Conservation (phyloP, 2,888 invertebrate genomes). For the Cataglyphis rosenhaueri region DNA sequence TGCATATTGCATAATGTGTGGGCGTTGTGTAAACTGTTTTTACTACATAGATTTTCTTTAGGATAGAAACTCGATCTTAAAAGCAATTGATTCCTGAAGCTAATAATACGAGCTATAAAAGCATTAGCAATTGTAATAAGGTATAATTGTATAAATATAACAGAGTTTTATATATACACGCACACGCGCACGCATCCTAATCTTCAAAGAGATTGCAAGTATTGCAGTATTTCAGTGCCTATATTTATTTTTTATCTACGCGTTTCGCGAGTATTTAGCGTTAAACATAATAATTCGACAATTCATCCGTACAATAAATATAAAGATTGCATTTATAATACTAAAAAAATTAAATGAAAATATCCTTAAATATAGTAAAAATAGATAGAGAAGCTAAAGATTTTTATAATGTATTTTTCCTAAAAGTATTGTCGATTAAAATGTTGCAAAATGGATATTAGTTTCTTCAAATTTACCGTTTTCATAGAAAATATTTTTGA, state of each 20-base stretch:
- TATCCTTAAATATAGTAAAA: neutral
- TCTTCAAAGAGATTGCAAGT: neutral
- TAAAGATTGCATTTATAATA: neutral
- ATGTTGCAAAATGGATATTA: neutral
- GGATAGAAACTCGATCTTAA: neutral
- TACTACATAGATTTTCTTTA: neutral
- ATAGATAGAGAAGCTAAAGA: neutral
- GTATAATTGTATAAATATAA: neutral
- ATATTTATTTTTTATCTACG: neutral
- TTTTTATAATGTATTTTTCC: slow-evolving; percentile 8
- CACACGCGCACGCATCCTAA: neutral
- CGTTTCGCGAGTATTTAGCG: neutral
- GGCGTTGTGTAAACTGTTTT: neutral
- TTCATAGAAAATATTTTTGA: neutral
- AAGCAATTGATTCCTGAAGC: neutral
- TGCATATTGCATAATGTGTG: neutral
- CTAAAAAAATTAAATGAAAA: neutral
- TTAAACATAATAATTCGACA: neutral
- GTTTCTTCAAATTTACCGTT: slow-evolving; percentile 8
- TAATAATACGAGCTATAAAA: neutral
- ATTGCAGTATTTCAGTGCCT: neutral
- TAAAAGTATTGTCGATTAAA: slow-evolving; percentile 19
- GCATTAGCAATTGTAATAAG: neutral
- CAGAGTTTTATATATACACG: too few relatives aligned
- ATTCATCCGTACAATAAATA: neutral